A percentile compares a stretch with the other conserved stretches of the same genome.
phyloP scores from a whole-genome alignment of 2,113 vertebrate species.

The Plecturocebus donacophilus region DNA sequence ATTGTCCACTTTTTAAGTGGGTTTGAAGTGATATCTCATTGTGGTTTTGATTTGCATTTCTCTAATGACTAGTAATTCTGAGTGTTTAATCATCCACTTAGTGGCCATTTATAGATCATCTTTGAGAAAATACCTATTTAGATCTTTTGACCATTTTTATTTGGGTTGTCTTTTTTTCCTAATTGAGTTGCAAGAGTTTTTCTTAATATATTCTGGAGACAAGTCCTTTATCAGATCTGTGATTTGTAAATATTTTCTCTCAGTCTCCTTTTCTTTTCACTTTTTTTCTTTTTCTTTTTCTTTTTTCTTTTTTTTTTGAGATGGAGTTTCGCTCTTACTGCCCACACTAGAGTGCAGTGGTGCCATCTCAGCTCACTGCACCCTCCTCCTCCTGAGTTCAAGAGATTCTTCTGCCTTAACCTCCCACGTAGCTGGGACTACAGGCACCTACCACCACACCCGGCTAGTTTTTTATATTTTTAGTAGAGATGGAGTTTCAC shows the following conservation, averaged over 20 bases:
- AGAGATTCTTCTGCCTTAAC: too few species aligned
- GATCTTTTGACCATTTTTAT: neutral
- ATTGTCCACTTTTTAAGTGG: neutral
- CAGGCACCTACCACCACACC: too few species aligned
- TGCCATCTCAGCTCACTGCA: too few species aligned
- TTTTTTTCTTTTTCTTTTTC: too few species aligned
- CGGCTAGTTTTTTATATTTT: too few species aligned
- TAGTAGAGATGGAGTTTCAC: too few species aligned
- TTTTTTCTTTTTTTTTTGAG: too few species aligned
- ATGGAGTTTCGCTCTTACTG: too few species aligned
- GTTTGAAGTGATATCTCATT: neutral
- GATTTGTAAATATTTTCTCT: neutral
- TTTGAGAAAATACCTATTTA: neutral
- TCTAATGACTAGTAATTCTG: neutral
- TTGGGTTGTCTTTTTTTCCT: neutral
- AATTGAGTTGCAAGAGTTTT: neutral
- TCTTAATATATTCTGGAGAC: neutral
- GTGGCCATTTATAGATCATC: neutral
- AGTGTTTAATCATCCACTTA: neutral
- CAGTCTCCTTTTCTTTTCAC: neutral
- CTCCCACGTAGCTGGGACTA: too few species aligned
- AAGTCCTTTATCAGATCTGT: neutral
- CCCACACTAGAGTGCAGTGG: too few species aligned
- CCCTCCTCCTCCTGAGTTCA: too few species aligned
- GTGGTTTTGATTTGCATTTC: constrained; percentile 1